Evolutionary conservation across 2,888 invertebrate genomes (phyloP).

Genomic region (Dusona sp.): DNA sequence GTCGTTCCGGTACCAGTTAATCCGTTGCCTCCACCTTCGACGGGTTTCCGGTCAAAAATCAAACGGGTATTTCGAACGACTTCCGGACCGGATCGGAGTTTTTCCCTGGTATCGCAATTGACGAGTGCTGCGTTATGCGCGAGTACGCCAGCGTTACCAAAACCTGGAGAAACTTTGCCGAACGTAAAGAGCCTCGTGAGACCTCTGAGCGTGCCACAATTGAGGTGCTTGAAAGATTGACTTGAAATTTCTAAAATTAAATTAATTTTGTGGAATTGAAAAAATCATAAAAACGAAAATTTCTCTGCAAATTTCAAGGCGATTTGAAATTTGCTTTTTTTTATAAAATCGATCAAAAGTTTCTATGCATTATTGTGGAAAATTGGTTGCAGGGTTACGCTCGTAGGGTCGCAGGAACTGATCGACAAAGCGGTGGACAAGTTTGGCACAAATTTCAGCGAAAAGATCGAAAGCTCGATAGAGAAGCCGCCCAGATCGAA

Average conservation of each 20-base stretch:
- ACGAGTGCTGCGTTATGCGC: constrained; percentile 88
- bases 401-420: constrained; percentile 79
- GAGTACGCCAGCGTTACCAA: constrained; percentile 87
- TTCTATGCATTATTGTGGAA: background rate
- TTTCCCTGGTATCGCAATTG: constrained; percentile 86
- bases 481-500: constrained; percentile 84
- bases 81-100: constrained; percentile 85
- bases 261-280: background rate
- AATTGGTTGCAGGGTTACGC: constrained; percentile 78
- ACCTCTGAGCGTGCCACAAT: constrained; percentile 87
- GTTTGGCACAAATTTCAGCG: constrained; percentile 75
- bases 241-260: background rate
- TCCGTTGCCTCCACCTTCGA: constrained; percentile 77
- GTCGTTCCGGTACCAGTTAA: constrained; percentile 69
- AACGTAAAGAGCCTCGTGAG: constrained; percentile 87
- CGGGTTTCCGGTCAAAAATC: constrained; percentile 86
- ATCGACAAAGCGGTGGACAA: constrained; percentile 77
- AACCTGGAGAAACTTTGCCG: constrained; percentile 85
- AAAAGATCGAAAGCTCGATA: constrained; percentile 79
- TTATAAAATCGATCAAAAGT: background rate
- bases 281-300: constrained; percentile 23
- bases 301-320: background rate
- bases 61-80: constrained; percentile 87
- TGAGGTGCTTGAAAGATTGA: constrained; percentile 78
- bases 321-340: background rate